Percentiles rank a stretch among this genome's conserved stretches.
These are phyloP conservation scores for Crotalus helleri DNA, from an alignment of 2,113 vertebrate genomes.

Conservation along the genomic window DNA sequence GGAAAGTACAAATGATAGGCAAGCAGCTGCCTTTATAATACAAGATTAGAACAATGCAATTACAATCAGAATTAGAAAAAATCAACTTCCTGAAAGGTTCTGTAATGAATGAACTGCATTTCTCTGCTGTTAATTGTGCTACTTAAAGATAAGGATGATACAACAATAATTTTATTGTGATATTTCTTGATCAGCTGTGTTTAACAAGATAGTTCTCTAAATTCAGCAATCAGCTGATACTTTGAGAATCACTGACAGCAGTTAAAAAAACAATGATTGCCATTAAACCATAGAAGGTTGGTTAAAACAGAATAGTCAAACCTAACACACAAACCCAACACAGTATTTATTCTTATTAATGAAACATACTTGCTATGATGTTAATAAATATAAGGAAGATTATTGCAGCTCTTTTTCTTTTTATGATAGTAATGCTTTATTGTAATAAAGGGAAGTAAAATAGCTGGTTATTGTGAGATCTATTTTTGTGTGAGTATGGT, in stretches of 20 bases:
- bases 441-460: neutral
- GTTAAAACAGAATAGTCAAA: neutral
- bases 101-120: conserved; percentile 68
- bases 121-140: conserved; percentile 61
- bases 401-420: neutral
- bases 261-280: neutral
- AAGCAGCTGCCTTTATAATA: conserved; percentile 90
- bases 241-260: conserved; percentile 12
- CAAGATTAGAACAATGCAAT: conserved; percentile 94
- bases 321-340: neutral
- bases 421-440: neutral
- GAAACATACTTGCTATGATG: neutral
- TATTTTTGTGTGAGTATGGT: neutral
- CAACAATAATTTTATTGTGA: conserved; percentile 39
- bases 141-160: conserved; percentile 55
- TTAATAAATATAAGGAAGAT: conserved; percentile 2
- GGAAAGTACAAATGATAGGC: conserved; percentile 94
- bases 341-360: neutral
- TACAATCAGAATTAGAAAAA: conserved; percentile 82
- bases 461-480: neutral
- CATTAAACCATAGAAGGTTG: neutral
- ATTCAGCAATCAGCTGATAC: conserved; percentile 31
- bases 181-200: conserved; percentile 44
- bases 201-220: conserved; percentile 42
- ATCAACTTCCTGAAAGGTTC: conserved; percentile 71